Percentiles rank a stretch among this genome's conserved stretches.
These are phyloP conservation scores for Volucella bombylans DNA, from an alignment of 2,888 invertebrate genomes.

Conservation along the genomic window DNA sequence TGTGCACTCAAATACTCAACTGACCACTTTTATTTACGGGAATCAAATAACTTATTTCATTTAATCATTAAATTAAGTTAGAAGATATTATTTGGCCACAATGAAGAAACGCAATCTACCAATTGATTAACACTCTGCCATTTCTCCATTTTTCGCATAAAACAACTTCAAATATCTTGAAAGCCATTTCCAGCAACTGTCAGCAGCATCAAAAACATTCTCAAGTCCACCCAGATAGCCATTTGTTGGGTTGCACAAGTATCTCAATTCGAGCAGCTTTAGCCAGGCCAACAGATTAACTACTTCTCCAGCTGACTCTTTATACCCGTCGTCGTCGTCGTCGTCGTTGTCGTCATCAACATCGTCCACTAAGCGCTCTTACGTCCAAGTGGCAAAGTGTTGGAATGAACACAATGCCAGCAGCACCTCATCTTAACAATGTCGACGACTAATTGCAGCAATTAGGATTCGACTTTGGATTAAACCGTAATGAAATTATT, in stretches of 20 bases:
- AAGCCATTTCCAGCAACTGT: constrained; percentile 32
- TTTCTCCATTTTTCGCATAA: constrained; percentile 21
- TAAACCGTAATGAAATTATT: constrained; percentile 68
- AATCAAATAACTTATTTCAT: constrained; percentile 23
- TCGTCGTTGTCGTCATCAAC: not conserved
- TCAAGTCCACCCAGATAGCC: not conserved
- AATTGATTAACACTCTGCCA: constrained; percentile 50
- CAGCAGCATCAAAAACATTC: constrained; percentile 18
- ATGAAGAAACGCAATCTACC: constrained; percentile 20
- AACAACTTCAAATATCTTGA: constrained; percentile 19
- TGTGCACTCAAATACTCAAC: not conserved
- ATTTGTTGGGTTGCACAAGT: constrained; percentile 29
- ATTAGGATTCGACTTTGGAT: constrained; percentile 66
- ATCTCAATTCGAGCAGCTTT: constrained; percentile 40
- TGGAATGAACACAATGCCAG: constrained; percentile 25
- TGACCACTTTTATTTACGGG: constrained; percentile 14
- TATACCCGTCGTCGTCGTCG: not conserved
- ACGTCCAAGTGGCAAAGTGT: constrained; percentile 16
- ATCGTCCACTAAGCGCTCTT: no score
- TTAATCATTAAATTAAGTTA: constrained; percentile 28
- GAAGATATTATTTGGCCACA: not conserved
- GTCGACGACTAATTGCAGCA: constrained; percentile 62
- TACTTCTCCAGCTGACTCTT: constrained; percentile 7
- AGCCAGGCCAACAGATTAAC: constrained; percentile 41
- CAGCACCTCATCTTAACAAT: constrained; percentile 43